Conservation (phyloP, 2,797 vertebrate genomes). For the Anabacerthia variegaticeps region DNA sequence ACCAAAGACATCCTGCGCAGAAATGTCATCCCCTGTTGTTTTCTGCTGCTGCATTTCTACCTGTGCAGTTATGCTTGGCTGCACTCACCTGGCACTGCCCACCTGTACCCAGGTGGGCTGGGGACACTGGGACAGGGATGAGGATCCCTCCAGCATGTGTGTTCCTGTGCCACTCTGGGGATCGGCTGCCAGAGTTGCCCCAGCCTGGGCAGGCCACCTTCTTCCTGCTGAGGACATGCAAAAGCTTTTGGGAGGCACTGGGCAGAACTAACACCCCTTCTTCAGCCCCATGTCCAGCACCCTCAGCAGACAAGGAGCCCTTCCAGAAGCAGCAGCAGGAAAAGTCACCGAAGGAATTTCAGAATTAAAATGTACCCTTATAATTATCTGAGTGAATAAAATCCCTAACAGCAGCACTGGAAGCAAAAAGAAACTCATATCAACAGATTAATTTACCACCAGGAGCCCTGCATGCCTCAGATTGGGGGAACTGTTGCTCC, state of each 20-base stretch:
- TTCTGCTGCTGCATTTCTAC: neutral
- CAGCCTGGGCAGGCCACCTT: accelerated
- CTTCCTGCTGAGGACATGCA: neutral
- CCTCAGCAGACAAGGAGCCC: accelerated
- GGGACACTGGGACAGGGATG: neutral
- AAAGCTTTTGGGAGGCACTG: neutral
- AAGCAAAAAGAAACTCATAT: neutral
- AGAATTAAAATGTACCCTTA: neutral
- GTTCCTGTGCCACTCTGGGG: accelerated
- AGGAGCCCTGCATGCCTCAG: neutral
- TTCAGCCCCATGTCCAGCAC: accelerated
- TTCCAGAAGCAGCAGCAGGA: neutral
- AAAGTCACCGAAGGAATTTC: neutral
- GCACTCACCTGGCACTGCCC: neutral
- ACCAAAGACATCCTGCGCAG: neutral
- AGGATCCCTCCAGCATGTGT: accelerated
- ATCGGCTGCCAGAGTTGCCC: neutral
- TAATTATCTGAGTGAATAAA: neutral
- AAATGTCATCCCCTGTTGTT: accelerated
- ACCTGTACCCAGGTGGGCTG: accelerated
- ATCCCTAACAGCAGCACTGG: neutral
- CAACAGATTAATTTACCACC: neutral
- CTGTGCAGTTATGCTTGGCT: neutral
- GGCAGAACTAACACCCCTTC: neutral
- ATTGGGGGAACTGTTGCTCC: neutral